These are phyloP conservation scores for Lypha dubia DNA, from an alignment of 2,888 invertebrate species.

Conservation along the genomic window DNA sequence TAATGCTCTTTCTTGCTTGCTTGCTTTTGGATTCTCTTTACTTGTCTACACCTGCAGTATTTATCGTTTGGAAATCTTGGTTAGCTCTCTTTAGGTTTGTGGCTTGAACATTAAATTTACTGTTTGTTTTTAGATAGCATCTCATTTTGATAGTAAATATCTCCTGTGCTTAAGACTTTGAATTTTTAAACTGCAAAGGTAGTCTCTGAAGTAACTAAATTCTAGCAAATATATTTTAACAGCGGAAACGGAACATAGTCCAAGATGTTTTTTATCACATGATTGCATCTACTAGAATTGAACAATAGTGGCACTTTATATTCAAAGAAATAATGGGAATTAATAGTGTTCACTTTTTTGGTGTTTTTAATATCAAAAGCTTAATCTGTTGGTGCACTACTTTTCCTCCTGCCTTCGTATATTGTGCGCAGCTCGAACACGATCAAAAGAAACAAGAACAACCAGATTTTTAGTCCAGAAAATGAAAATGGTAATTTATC, in stretches of 20 bases:
- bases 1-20: constrained; percentile 44
- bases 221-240: background rate
- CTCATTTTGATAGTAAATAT: background rate
- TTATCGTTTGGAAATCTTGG: constrained; percentile 18
- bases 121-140: constrained; percentile 19
- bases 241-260: no score
- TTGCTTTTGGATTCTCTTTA: constrained; percentile 17
- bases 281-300: no score
- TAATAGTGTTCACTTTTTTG: background rate
- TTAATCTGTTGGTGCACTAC: background rate
- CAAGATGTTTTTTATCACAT: no score
- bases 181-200: background rate
- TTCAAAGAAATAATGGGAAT: no score
- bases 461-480: constrained; percentile 36
- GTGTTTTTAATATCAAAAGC: background rate
- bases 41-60: constrained; percentile 24
- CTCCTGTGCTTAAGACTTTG: background rate
- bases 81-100: background rate
- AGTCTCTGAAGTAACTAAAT: background rate
- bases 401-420: background rate
- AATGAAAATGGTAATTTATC: constrained; percentile 61
- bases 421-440: background rate
- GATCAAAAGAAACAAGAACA: constrained; percentile 7
- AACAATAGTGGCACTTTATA: no score
- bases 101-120: background rate